Evolutionary conservation across 2,113 vertebrate species (phyloP).

Genomic region (Columba livia): DNA sequence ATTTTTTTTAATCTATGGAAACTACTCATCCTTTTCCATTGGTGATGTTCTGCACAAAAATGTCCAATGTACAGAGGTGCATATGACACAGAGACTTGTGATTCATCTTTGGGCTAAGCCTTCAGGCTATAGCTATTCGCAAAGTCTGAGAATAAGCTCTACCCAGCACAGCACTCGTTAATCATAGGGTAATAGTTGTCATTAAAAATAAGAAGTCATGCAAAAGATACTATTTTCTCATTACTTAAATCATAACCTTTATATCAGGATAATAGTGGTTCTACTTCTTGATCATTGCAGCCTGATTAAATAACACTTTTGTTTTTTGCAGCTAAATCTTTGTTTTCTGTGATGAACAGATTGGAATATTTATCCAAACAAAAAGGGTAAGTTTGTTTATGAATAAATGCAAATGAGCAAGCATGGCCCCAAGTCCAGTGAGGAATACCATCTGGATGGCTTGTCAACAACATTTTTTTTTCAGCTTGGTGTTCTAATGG

Average conservation of each 20-base stretch:
- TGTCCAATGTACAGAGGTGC: not conserved
- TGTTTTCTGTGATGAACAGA: slow-evolving; percentile 70
- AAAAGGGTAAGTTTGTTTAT: slow-evolving; percentile 75
- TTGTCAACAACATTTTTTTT: not conserved
- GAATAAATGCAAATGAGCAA: not conserved
- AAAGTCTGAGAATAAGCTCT: not conserved
- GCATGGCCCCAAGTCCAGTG: not conserved
- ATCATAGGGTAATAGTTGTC: not conserved
- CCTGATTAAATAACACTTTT: not conserved
- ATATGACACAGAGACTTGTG: not conserved
- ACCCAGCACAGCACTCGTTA: not conserved
- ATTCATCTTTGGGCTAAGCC: not conserved
- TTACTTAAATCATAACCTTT: not conserved
- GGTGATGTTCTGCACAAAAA: not conserved
- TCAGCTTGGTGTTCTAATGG: not conserved
- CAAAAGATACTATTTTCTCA: not conserved
- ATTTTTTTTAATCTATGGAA: not conserved
- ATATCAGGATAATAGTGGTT: not conserved
- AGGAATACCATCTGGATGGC: not conserved
- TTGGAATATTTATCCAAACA: slow-evolving; percentile 81
- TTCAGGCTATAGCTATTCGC: not conserved
- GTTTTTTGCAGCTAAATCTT: slow-evolving; percentile 73
- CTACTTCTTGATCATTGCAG: not conserved
- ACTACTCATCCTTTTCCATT: not conserved
- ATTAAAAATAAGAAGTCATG: not conserved